Evolutionary conservation across 1,140 invertebrate genomes (phyloP).

Genomic region (Bombus polaris): DNA sequence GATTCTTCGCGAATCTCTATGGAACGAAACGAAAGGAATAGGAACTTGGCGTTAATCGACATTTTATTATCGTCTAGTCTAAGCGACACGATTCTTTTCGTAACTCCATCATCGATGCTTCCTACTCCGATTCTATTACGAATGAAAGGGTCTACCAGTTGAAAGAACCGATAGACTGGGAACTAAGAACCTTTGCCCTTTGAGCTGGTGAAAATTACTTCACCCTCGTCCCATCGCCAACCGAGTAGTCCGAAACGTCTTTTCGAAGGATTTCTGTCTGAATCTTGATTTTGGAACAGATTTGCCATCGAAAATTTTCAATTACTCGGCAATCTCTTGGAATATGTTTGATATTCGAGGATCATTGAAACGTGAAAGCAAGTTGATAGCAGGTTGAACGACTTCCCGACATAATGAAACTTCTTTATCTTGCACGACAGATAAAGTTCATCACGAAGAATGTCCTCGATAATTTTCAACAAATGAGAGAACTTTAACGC

Average conservation of each 20-base stretch:
- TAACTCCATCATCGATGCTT: constrained; percentile 58
- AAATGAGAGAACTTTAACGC: neutral
- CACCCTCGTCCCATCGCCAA: neutral
- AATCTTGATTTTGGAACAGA: constrained; percentile 33
- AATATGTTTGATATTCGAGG: neutral
- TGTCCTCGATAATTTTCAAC: neutral
- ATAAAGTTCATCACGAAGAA: neutral
- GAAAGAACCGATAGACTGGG: constrained; percentile 38
- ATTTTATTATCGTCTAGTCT: constrained; percentile 44
- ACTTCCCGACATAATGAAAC: neutral
- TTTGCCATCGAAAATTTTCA: neutral
- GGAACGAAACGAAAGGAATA: neutral
- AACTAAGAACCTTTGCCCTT: constrained; percentile 15
- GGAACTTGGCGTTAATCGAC: constrained; percentile 36
- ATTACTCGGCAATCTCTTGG: neutral
- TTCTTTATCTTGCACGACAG: neutral
- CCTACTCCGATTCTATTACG: constrained; percentile 46
- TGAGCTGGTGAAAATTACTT: constrained; percentile 34
- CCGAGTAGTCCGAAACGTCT: constrained; percentile 24
- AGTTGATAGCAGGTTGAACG: neutral
- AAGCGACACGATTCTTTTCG: constrained; percentile 47
- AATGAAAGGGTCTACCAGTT: constrained; percentile 46
- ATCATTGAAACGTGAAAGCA: neutral
- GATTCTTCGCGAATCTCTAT: neutral
- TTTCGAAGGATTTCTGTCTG: constrained; percentile 13